Evolutionary conservation across 2,113 vertebrate species (phyloP), one percentile per base, ranked within the genome.

Genomic region (Struthio camelus): DNA sequence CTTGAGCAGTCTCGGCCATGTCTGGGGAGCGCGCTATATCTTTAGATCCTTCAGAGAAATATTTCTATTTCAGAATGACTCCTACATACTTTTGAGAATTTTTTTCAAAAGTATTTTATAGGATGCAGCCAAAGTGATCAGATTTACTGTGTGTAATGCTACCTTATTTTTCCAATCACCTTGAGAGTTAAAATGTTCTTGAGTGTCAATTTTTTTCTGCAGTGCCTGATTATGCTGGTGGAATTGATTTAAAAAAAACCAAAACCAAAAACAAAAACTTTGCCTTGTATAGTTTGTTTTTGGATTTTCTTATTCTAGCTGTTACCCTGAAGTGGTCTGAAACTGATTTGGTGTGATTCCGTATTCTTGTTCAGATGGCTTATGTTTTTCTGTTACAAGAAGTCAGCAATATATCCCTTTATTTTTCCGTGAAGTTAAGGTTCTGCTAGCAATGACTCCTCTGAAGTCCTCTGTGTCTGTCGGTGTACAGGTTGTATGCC

Each of bases 121-220:
- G 38, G 50, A 53, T 9, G 46, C 9, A 64, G 22, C 18, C 34
- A 9, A 71, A 79, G 56, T 61, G 50, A 72, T 94, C 80, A 89
- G 7, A 69, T 38, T 96, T 0, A 0, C 46, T 34, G 8, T 71
- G 36, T 71, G 24, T 48, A 81, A 50, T 51, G 27, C 36, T 84
- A 72, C 80, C 78, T 61, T 87, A 81, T 91, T 91, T 95, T 92
- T 91, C 87, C 89, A 84, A 75, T 92, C 78, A 69, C 61, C n/a
- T 91, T 72, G 50, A 89, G 50, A 72, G 48, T 54, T 87, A 81
- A 88, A 90, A 70, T 71, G 27, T 80, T 87, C 65, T 92, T 56
- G 24, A 75, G 38, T 56, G 61, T 84, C 46, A 62, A 19, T 61
- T 80, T 78, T 94, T 80, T 81, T 50, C 59, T 84, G 23, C 28